Percentiles rank a stretch among this genome's conserved stretches.
Evolutionary conservation across 1,140 invertebrate genomes (phyloP).

Genomic region (Prorops nasuta): DNA sequence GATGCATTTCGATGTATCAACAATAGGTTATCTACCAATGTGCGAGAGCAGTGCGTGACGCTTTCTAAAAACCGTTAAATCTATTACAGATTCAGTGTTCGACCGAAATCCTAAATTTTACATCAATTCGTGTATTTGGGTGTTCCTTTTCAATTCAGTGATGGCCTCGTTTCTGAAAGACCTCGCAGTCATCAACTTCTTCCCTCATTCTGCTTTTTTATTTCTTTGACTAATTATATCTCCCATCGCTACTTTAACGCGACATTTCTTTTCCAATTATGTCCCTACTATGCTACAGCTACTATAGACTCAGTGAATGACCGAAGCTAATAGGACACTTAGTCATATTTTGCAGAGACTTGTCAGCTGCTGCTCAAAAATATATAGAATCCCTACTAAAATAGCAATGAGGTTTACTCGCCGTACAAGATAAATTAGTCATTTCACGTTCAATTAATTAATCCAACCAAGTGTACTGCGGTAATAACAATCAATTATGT

Average conservation of each 20-base stretch:
- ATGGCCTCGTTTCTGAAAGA: no score
- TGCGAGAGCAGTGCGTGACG: no score
- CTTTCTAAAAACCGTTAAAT: slow-evolving; percentile 49
- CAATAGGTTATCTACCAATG: neutral
- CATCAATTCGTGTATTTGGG: neutral
- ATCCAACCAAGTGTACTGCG: neutral
- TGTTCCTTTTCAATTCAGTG: neutral
- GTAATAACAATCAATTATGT: neutral
- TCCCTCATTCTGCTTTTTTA: neutral
- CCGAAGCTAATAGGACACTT: neutral
- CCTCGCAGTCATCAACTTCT: neutral
- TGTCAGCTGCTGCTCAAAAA: no score
- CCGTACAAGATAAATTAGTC: no score
- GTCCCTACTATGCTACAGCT: neutral
- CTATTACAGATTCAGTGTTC: slow-evolving; percentile 37
- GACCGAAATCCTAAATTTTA: slow-evolving; percentile 29
- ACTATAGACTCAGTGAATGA: neutral
- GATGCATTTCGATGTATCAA: slow-evolving; percentile 10
- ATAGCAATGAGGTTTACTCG: no score
- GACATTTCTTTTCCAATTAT: neutral
- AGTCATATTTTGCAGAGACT: no score
- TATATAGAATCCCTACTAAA: no score
- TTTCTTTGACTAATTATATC: neutral
- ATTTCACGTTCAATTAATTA: no score
- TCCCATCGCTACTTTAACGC: neutral